phyloP scores from a whole-genome alignment of 2,888 invertebrate species.

The Nineta flava region DNA sequence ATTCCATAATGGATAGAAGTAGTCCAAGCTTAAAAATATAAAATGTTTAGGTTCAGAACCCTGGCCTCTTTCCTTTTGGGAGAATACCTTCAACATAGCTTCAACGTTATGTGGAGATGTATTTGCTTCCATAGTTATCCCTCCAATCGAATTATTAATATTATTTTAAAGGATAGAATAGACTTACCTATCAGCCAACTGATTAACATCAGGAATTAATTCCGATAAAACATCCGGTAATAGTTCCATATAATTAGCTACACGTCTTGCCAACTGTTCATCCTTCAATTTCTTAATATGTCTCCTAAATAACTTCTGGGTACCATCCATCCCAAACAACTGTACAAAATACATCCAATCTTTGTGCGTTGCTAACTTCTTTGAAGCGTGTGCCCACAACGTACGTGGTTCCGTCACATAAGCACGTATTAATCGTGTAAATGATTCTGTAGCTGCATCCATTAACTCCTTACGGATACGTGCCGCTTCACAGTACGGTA shows the following conservation, averaged over 20 bases:
- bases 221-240: slow-evolving; percentile 61
- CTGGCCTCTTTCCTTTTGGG: too few relatives aligned
- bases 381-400: slow-evolving; percentile 73
- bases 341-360: slow-evolving; percentile 83
- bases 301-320: slow-evolving; percentile 53
- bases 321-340: slow-evolving; percentile 63
- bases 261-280: slow-evolving; percentile 59
- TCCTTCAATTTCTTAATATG: slow-evolving; percentile 70
- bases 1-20: too few relatives aligned
- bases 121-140: too few relatives aligned
- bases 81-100: too few relatives aligned
- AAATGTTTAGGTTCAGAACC: too few relatives aligned
- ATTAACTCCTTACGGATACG: slow-evolving; percentile 72
- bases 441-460: slow-evolving; percentile 81
- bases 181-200: slow-evolving; percentile 38
- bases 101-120: too few relatives aligned
- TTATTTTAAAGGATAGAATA: too few relatives aligned
- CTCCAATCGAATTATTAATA: too few relatives aligned
- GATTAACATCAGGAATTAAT: slow-evolving; percentile 60
- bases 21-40: too few relatives aligned
- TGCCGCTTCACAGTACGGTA: slow-evolving; percentile 70
- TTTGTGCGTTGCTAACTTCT: slow-evolving; percentile 70
- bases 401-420: slow-evolving; percentile 72
- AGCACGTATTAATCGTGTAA: slow-evolving; percentile 68
- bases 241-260: slow-evolving; percentile 61